These are phyloP conservation scores for Glaucopsyche alexis DNA, from an alignment of 2,888 invertebrate species.

Conservation along the genomic window DNA sequence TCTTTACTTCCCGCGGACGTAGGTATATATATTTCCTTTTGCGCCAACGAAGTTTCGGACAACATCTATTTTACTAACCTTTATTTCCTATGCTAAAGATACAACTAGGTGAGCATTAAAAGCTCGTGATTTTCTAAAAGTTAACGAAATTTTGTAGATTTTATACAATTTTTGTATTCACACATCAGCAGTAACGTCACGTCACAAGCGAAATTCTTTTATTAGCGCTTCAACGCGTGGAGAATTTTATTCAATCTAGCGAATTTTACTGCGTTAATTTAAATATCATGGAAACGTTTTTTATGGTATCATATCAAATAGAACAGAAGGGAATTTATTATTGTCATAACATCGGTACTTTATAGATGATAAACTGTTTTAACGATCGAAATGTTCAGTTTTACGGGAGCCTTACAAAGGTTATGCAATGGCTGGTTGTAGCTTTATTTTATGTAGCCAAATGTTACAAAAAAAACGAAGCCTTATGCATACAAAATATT, in stretches of 20 bases:
- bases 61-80: too few species aligned
- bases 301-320: constrained; percentile 43
- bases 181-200: constrained; percentile 9
- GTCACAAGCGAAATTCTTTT: constrained; percentile 4
- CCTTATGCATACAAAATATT: too few species aligned
- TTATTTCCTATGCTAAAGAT: too few species aligned
- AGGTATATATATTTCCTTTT: too few species aligned
- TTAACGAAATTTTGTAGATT: not conserved
- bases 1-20: too few species aligned
- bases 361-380: constrained; percentile 56
- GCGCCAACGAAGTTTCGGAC: too few species aligned
- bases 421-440: not conserved
- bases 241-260: constrained; percentile 21
- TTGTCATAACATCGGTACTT: constrained; percentile 54
- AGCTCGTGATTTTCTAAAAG: not conserved
- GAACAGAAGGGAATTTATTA: constrained; percentile 52
- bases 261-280: constrained; percentile 42
- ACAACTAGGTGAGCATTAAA: too few species aligned
- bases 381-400: constrained; percentile 47
- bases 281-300: constrained; percentile 52
- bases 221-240: constrained; percentile 1
- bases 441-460: not conserved
- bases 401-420: constrained; percentile 37
- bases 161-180: too few species aligned
- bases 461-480: too few species aligned